phyloP scores from a whole-genome alignment of 2,888 invertebrate genomes.

The Dryadula phaetusa region DNA sequence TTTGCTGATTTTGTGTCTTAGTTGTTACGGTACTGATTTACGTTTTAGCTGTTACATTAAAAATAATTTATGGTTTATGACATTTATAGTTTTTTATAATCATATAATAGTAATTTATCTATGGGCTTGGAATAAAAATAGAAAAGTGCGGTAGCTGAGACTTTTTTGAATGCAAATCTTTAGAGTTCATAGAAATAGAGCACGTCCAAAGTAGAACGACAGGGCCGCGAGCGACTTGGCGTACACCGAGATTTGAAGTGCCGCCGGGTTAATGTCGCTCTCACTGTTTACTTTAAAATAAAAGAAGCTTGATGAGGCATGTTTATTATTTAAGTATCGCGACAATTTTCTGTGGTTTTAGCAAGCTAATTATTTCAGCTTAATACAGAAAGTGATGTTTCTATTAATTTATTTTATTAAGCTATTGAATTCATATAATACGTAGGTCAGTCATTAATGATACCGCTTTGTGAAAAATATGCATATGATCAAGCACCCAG shows the following conservation, averaged over 20 bases:
- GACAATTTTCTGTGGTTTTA: not conserved
- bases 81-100: too few relatives aligned
- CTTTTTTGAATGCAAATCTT: conserved; percentile 16
- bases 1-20: too few relatives aligned
- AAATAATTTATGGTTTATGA: too few relatives aligned
- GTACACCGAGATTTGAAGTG: conserved; percentile 30
- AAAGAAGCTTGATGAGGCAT: conserved; percentile 20
- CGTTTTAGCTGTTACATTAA: too few relatives aligned
- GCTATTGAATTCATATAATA: too few relatives aligned
- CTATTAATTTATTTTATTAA: not conserved
- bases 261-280: conserved; percentile 33
- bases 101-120: not conserved
- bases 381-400: not conserved
- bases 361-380: not conserved
- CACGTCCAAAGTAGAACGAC: conserved; percentile 26
- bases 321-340: conserved; percentile 1
- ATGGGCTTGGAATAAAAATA: conserved; percentile 1
- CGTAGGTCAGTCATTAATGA: too few relatives aligned
- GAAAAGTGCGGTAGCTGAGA: not conserved
- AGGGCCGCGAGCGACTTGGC: conserved; percentile 26
- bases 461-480: too few relatives aligned
- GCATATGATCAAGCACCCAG: too few relatives aligned
- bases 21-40: too few relatives aligned
- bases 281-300: conserved; percentile 23
- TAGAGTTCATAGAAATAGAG: conserved; percentile 25